Evolutionary conservation across 2,113 vertebrate genomes (phyloP).

Genomic region (Meles meles): DNA sequence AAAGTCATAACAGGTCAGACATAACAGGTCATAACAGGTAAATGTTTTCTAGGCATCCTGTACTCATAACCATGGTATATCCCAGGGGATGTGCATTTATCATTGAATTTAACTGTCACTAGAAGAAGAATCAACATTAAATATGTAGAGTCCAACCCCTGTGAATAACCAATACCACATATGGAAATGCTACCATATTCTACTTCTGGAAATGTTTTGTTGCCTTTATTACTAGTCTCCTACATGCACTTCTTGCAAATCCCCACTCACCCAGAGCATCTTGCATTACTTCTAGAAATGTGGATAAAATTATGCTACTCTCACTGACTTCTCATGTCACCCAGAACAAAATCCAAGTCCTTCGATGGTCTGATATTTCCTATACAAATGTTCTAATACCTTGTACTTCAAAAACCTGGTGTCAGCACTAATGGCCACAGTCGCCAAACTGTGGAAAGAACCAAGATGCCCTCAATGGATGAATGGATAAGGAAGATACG

Average conservation of each 20-base stretch:
- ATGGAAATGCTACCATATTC: neutral
- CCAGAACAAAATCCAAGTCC: rapidly evolving
- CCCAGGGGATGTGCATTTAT: neutral
- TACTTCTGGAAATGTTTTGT: neutral
- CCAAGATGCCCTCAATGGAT: too few species aligned
- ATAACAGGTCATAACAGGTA: too few species aligned
- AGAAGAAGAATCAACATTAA: neutral
- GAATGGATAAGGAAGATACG: too few species aligned
- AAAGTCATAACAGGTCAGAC: neutral
- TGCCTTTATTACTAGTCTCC: neutral
- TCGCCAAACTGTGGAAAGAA: too few species aligned
- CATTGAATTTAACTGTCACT: neutral
- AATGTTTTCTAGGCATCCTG: neutral
- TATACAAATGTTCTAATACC: too few species aligned
- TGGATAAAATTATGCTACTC: neutral
- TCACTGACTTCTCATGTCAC: too few species aligned
- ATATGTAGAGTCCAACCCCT: too few species aligned
- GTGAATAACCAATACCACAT: neutral
- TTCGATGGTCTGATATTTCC: neutral
- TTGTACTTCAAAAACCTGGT: rapidly evolving
- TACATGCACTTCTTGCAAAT: neutral
- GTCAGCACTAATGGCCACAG: too few species aligned
- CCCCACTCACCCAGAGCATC: neutral
- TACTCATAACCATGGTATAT: neutral
- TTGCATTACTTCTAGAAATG: neutral